phyloP scores from a whole-genome alignment of 1,140 invertebrate genomes.

The Sinella curviseta region DNA sequence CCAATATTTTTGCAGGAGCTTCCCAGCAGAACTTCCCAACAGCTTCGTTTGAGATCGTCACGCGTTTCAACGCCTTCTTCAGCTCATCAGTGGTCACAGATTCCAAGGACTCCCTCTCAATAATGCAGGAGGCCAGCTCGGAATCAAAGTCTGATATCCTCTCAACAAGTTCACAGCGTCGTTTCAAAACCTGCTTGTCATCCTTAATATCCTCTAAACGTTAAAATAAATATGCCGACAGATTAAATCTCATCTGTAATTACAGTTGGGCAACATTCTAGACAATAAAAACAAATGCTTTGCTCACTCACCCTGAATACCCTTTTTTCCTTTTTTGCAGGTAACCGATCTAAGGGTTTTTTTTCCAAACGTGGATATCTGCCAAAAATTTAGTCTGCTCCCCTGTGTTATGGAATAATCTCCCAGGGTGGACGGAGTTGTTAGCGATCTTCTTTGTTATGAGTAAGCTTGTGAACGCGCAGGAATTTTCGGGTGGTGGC shows the following conservation, averaged over 20 bases:
- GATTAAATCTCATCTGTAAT: no score
- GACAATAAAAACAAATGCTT: not conserved
- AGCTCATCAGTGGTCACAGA: constrained; percentile 64
- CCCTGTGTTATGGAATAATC: no score
- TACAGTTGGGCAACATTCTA: not conserved
- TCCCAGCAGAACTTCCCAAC: constrained; percentile 84
- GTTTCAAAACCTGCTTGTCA: constrained; percentile 51
- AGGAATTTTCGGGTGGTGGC: no score
- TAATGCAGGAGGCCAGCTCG: constrained; percentile 73
- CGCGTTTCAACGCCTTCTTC: constrained; percentile 64
- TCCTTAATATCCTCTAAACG: constrained; percentile 6
- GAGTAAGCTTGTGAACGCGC: no score
- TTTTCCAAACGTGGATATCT: no score
- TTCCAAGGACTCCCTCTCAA: constrained; percentile 71
- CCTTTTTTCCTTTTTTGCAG: constrained; percentile 42
- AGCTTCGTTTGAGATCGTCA: constrained; percentile 64
- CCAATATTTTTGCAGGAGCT: constrained; percentile 94
- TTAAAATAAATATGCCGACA: not conserved
- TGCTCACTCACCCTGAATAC: not conserved
- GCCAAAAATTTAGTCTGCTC: no score
- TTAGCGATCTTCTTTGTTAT: no score
- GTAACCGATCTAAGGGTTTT: no score
- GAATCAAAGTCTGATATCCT: constrained; percentile 77
- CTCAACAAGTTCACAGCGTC: constrained; percentile 70
- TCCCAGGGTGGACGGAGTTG: no score